Base-by-base conservation (phyloP, 2,888 invertebrate genomes). In the Idaea straminata region DNA sequence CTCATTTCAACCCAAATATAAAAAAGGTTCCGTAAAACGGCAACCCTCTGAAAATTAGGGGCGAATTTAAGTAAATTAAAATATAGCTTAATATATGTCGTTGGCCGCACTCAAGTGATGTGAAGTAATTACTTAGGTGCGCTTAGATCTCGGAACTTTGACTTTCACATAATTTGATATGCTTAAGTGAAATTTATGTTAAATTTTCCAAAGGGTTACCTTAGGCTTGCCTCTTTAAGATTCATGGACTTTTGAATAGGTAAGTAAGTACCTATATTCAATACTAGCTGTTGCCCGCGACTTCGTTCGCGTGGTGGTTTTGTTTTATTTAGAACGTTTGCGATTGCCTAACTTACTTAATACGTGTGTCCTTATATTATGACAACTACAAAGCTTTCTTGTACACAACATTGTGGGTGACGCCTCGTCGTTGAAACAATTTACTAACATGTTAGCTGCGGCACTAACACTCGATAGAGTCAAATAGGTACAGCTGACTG, bases 51-150 rank as follows among this genome's bases (percentile, higher is more conserved):
- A 59, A 64, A 73, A 72, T 74, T 74, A 74, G 73, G 70, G 66
- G 64, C 68, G 68, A 74, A 74, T 74, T 72, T 70, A 74, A 80
- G 77, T 71, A 71, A 71, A 71, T 79, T 77, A 78, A 72, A 70
- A 73, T 72, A 70, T 74, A 64, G 72, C 75, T 74, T 74, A 78
- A 80, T 72, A 80, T 72, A 74, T 74, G 74, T 72, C 70, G 69
- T 69, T 68, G 70, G 47, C 47, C 68, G 65, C 66, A 64, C 69
- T 69, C 66, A 62, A 70, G 65, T 64, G 66, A 63, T 65, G 66
- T 73, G 71, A 77, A 77, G 74, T 76, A 72, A 80, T 80, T 80
- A 76, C 73, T 77, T 69, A 67, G 69, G 72, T 65, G 70, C 63
- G 68, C 68, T 66, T 66, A 69, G 70, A 70, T 68, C 62, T 62